Conservation (phyloP, 1,140 invertebrate species). For the Danaus plexippus region DNA sequence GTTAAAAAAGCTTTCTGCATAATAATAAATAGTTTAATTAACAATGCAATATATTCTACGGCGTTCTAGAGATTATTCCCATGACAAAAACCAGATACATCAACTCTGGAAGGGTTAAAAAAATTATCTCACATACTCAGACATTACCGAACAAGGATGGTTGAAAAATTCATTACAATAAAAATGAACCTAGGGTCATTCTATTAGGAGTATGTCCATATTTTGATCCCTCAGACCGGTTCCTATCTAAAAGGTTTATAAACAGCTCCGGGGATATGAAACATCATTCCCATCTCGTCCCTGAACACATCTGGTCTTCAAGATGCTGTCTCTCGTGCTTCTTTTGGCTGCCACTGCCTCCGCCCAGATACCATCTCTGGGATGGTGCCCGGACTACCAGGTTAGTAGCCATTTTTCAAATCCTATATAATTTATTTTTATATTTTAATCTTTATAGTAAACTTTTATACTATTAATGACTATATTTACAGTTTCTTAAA, state of each 20-base stretch:
- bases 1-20: no score
- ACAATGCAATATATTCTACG: no score
- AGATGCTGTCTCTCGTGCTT: conserved; percentile 56
- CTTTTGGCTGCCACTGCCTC: conserved; percentile 47
- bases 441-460: no score
- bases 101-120: conserved; percentile 21
- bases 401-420: conserved; percentile 28
- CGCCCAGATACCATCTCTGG: conserved; percentile 66
- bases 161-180: conserved; percentile 54
- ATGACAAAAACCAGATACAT: no score
- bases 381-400: conserved; percentile 70
- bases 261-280: conserved; percentile 33
- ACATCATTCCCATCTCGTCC: conserved; percentile 47
- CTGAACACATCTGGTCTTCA: conserved; percentile 29
- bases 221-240: conserved; percentile 53
- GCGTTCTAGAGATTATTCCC: no score
- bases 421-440: no score
- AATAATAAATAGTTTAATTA: no score
- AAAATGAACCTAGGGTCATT: conserved; percentile 47
- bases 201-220: conserved; percentile 29
- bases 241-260: conserved; percentile 48
- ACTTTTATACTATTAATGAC: no score
- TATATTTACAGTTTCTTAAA: no score
- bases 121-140: conserved; percentile 45
- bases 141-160: conserved; percentile 48